Conservation (phyloP, 2,888 invertebrate genomes). For the Palloptera scutellata region DNA sequence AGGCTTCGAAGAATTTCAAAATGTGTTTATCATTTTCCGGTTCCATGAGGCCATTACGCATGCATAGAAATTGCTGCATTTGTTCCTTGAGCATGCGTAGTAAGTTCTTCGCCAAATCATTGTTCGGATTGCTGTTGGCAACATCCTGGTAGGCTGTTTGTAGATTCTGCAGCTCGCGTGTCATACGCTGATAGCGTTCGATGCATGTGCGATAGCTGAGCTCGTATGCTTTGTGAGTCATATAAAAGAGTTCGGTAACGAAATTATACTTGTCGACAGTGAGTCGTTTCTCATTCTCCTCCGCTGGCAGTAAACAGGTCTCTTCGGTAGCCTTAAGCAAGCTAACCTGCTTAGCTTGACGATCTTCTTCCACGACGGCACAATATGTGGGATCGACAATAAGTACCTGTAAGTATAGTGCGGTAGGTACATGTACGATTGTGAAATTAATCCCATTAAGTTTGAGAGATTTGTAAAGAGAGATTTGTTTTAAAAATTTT, state of each 20-base stretch:
- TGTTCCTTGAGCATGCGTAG: constrained; percentile 73
- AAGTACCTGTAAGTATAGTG: constrained; percentile 61
- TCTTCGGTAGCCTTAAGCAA: constrained; percentile 75
- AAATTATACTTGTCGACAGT: constrained; percentile 76
- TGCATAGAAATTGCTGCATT: constrained; percentile 72
- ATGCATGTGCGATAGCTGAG: constrained; percentile 76
- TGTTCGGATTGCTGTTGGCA: constrained; percentile 66
- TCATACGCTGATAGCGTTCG: constrained; percentile 72
- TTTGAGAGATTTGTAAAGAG: no score
- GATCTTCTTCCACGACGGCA: constrained; percentile 73
- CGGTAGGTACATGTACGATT: no score
- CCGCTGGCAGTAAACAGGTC: constrained; percentile 80
- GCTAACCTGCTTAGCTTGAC: constrained; percentile 72
- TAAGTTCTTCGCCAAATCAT: constrained; percentile 71
- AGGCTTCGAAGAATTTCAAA: constrained; percentile 80
- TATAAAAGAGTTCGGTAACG: constrained; percentile 89
- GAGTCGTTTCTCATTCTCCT: constrained; percentile 68
- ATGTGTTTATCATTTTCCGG: constrained; percentile 76
- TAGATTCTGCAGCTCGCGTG: constrained; percentile 76
- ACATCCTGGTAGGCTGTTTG: constrained; percentile 79
- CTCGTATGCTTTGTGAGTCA: constrained; percentile 87
- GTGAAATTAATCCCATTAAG: no score
- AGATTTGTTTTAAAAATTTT: no score
- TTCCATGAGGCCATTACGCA: constrained; percentile 79
- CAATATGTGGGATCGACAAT: constrained; percentile 91